These are phyloP conservation scores for Erebia aethiops DNA, from an alignment of 2,888 invertebrate species.

Conservation along the genomic window DNA sequence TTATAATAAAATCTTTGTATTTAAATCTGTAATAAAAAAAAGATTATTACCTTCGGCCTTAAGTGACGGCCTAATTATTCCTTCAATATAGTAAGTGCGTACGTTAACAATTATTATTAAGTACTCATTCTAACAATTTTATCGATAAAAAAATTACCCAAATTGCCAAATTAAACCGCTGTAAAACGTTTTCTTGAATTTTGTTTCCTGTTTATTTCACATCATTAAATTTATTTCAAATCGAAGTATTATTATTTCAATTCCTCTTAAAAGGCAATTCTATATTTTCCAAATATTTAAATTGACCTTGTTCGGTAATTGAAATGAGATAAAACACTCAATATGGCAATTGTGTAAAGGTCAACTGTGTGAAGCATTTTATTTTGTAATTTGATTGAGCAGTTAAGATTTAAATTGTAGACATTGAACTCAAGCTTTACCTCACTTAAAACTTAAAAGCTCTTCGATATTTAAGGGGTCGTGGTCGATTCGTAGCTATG, in stretches of 20 bases:
- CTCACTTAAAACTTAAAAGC: constrained; percentile 12
- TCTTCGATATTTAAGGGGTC: neutral
- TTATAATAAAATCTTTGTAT: no score
- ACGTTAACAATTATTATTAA: neutral
- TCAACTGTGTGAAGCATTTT: constrained; percentile 48
- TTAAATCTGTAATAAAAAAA: no score
- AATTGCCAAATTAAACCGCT: constrained; percentile 13
- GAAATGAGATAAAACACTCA: constrained; percentile 42
- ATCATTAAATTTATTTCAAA: constrained; percentile 48
- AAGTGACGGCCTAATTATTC: no score
- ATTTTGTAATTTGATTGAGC: constrained; percentile 43
- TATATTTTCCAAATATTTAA: constrained; percentile 54
- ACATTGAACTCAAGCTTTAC: constrained; percentile 19
- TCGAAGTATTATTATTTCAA: constrained; percentile 47
- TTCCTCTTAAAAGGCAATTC: constrained; percentile 50
- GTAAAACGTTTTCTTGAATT: constrained; percentile 8
- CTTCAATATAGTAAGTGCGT: neutral
- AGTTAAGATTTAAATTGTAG: constrained; percentile 19
- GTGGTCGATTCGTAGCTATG: no score
- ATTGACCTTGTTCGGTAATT: constrained; percentile 58
- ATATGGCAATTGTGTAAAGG: constrained; percentile 53
- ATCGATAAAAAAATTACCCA: constrained; percentile 8
- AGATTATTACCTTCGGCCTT: no score
- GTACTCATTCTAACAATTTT: neutral
- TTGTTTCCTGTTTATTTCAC: constrained; percentile 40